A percentile compares a stretch with the other conserved stretches of the same genome.
These are phyloP conservation scores for Diogma glabrata DNA, from an alignment of 2,888 invertebrate genomes.

Conservation along the genomic window DNA sequence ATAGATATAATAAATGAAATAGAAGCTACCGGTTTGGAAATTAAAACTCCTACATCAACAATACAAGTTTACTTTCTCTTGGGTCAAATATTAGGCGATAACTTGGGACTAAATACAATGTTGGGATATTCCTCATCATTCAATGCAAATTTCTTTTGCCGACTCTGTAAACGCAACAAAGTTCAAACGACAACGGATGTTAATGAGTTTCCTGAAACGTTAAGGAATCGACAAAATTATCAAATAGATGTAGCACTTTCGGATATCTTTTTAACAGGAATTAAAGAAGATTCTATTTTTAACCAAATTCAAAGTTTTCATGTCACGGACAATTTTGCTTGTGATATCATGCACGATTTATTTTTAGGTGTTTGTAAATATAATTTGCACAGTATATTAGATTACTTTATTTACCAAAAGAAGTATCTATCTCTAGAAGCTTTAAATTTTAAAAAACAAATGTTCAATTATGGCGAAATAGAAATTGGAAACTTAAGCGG, in stretches of 20 bases:
- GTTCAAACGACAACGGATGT: not conserved
- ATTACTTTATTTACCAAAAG: not conserved
- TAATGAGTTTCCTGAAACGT: not conserved
- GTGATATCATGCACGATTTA: not conserved
- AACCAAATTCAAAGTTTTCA: not conserved
- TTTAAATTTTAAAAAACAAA: not conserved
- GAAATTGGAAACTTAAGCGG: not conserved
- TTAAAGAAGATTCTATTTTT: not conserved
- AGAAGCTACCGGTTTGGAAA: not conserved
- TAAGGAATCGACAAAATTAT: not conserved
- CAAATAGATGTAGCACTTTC: not conserved
- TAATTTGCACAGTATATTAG: not conserved
- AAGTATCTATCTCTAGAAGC: not conserved
- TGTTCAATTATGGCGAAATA: conserved; percentile 4
- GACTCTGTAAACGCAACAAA: not conserved
- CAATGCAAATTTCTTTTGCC: not conserved
- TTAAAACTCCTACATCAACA: not conserved
- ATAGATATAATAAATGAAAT: not conserved
- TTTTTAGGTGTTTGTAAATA: not conserved
- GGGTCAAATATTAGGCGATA: not conserved
- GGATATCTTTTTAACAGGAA: not conserved
- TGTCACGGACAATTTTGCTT: not conserved
- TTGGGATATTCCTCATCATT: not conserved
- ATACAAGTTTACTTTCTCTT: not conserved
- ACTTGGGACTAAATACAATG: not conserved